Percentiles rank a stretch among this genome's conserved stretches.
phyloP scores from a whole-genome alignment of 2,797 vertebrate genomes.

The Tolypeutes matacus region DNA sequence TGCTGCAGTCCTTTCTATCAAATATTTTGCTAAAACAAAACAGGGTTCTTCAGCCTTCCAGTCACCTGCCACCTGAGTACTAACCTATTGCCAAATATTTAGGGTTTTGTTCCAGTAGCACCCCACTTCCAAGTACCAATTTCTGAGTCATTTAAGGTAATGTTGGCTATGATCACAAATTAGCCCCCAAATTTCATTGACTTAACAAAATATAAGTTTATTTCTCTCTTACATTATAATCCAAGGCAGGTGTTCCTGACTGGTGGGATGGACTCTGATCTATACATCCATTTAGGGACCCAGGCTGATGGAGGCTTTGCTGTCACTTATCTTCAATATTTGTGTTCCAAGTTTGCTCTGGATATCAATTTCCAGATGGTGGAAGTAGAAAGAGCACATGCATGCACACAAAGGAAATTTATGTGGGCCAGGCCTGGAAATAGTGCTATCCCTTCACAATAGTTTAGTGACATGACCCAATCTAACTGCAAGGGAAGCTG shows the following conservation, averaged over 20 bases:
- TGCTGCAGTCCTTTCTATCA: not conserved
- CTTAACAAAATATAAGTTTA: not conserved
- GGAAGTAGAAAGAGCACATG: not conserved
- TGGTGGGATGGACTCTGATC: not conserved
- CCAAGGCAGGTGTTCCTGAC: not conserved
- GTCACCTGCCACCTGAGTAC: not conserved
- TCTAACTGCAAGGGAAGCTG: not conserved
- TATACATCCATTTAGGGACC: not conserved
- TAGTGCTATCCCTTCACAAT: not conserved
- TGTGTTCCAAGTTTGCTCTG: conserved; percentile 20
- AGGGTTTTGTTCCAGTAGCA: not conserved
- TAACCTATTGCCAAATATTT: not conserved
- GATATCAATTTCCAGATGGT: not conserved
- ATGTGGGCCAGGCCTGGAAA: not conserved
- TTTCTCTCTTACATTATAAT: not conserved
- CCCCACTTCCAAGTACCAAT: not conserved
- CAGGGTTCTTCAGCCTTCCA: not conserved
- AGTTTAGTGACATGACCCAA: not conserved
- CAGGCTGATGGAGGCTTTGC: not conserved
- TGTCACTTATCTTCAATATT: not conserved
- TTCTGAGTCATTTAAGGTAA: not conserved
- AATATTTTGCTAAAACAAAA: conserved; percentile 9
- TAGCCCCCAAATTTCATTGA: not conserved
- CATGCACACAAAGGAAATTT: not conserved
- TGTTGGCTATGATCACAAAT: not conserved